Conservation (phyloP, 2,113 vertebrate genomes). For the Syngnathus scovelli region DNA sequence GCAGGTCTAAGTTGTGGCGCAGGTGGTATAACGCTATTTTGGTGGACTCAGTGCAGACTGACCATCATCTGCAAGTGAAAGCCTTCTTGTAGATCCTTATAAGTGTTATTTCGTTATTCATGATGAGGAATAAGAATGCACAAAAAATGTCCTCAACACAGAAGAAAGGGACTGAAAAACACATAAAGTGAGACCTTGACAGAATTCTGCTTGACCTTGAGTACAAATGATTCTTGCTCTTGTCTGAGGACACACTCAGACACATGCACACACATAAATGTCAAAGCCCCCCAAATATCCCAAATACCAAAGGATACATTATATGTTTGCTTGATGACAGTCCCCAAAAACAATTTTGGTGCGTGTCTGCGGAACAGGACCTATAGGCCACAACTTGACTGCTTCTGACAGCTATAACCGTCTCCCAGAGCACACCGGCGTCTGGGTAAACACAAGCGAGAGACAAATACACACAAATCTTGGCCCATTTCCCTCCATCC, state of each 20-base stretch:
- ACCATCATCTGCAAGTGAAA: too few species aligned
- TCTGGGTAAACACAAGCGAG: conserved; percentile 62
- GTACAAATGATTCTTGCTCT: conserved; percentile 58
- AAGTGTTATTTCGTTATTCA: not conserved
- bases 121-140: not conserved
- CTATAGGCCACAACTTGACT: conserved; percentile 80
- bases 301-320: conserved; percentile 47
- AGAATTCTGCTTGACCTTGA: conserved; percentile 59
- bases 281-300: conserved; percentile 56
- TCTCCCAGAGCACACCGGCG: conserved; percentile 74
- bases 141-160: not conserved
- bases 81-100: too few species aligned
- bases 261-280: conserved; percentile 21
- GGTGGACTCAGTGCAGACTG: too few species aligned
- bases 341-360: conserved; percentile 42
- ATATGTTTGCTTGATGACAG: conserved; percentile 53
- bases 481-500: conserved; percentile 2
- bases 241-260: conserved; percentile 49
- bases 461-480: conserved; percentile 24
- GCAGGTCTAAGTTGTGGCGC: too few species aligned
- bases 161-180: conserved; percentile 20
- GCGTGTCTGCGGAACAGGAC: conserved; percentile 24
- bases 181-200: conserved; percentile 21
- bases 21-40: too few species aligned
- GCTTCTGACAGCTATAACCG: conserved; percentile 80